phyloP scores from a whole-genome alignment of 30 jellyfish, hydroid and myxozoan species.

The Aurelia sp. region DNA sequence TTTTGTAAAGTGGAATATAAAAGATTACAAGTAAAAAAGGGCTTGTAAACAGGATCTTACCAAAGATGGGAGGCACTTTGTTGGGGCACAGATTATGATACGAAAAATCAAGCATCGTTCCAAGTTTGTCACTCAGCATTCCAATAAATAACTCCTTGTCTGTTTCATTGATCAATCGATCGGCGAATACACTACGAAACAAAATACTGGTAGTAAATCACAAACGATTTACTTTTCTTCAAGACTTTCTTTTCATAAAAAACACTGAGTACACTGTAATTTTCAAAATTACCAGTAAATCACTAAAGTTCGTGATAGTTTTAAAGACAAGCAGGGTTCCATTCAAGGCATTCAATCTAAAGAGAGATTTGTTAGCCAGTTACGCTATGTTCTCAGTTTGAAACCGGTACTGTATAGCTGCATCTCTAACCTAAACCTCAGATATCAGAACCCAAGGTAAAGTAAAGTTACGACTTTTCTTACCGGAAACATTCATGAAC shows the following conservation, averaged over 20 bases:
- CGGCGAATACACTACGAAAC: slow-evolving; percentile 90
- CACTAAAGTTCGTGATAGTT: no score
- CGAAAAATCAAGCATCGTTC: slow-evolving; percentile 92
- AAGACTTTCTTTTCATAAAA: no score
- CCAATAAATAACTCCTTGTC: slow-evolving; percentile 84
- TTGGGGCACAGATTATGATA: slow-evolving; percentile 97
- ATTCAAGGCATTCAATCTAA: not conserved
- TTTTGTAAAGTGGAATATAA: no score
- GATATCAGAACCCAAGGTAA: not conserved
- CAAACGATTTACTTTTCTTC: no score
- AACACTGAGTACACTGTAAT: no score
- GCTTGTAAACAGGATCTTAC: slow-evolving; percentile 25
- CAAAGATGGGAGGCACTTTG: slow-evolving; percentile 94
- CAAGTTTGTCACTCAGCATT: slow-evolving; percentile 92
- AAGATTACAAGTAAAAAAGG: no score
- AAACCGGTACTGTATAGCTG: no score
- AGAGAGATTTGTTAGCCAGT: not conserved
- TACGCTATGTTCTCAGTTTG: no score
- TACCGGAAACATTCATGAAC: slow-evolving; percentile 98
- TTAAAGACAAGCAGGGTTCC: not conserved
- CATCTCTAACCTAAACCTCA: not conserved
- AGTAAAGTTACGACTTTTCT: not conserved
- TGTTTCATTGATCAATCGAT: slow-evolving; percentile 82
- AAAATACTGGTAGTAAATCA: not conserved
- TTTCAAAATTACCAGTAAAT: no score